Evolutionary conservation across 2,888 invertebrate species (phyloP).

Genomic region (Nephrotoma appendiculata): DNA sequence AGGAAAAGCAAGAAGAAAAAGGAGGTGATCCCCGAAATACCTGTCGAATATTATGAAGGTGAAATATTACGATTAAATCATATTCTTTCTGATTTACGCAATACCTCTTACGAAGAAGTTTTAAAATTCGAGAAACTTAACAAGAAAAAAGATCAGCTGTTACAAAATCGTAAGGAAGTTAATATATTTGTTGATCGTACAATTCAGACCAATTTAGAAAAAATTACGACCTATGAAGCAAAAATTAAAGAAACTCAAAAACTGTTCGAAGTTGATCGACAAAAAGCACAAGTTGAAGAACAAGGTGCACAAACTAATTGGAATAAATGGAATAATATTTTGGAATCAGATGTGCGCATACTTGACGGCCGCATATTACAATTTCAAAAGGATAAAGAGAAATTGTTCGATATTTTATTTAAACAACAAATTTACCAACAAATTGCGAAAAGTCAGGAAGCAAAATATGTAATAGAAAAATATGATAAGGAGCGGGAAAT

Average conservation of each 20-base stretch:
- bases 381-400: background rate
- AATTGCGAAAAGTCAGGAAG: background rate
- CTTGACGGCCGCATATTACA: background rate
- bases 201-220: background rate
- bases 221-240: background rate
- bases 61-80: slow-evolving; percentile 1
- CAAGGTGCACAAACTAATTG: background rate
- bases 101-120: background rate
- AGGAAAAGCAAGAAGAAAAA: background rate
- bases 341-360: background rate
- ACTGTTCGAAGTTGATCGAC: background rate
- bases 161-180: background rate
- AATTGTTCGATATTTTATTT: background rate
- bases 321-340: background rate
- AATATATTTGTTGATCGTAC: background rate
- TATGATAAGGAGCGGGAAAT: background rate
- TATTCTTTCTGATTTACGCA: background rate
- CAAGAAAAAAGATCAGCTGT: background rate
- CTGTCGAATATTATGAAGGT: background rate
- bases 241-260: background rate
- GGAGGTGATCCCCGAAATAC: background rate
- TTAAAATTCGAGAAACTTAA: background rate
- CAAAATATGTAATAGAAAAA: background rate
- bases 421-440: background rate
- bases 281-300: background rate